Conservation (phyloP, 2,113 vertebrate genomes). For the Phoenicopterus ruber region DNA sequence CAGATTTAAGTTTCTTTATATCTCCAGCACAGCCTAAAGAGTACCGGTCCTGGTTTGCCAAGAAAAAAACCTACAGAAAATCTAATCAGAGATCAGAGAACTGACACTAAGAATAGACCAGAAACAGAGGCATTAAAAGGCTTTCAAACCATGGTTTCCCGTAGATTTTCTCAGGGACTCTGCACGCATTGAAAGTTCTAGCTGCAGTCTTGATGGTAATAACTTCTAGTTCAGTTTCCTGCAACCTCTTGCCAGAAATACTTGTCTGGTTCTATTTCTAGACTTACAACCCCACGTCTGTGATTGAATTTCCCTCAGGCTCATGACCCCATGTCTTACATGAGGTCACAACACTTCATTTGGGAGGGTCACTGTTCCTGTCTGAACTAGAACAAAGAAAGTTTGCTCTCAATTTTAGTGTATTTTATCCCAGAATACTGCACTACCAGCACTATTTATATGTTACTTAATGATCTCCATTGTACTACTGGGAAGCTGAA, state of each 20-base stretch:
- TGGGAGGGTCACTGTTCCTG: neutral
- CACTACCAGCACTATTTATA: constrained; percentile 33
- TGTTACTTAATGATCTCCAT: constrained; percentile 22
- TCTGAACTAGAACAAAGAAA: constrained; percentile 31
- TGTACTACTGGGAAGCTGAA: neutral
- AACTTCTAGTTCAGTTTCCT: constrained; percentile 46
- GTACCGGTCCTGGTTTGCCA: neutral
- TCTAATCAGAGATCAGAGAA: neutral
- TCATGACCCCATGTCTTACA: constrained; percentile 42
- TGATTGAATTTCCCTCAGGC: constrained; percentile 42
- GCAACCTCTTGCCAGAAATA: constrained; percentile 21
- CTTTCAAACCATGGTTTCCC: neutral
- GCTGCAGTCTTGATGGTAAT: constrained; percentile 1
- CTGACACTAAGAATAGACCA: neutral
- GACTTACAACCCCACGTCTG: neutral
- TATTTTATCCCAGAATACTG: neutral
- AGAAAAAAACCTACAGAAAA: neutral
- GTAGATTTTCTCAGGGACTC: neutral
- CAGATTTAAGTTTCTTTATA: neutral
- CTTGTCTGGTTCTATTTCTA: constrained; percentile 48
- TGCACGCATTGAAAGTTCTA: constrained; percentile 14
- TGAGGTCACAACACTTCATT: constrained; percentile 30
- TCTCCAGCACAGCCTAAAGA: neutral
- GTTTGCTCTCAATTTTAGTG: constrained; percentile 8
- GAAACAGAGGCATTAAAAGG: neutral